These are phyloP conservation scores for Callochromis pleurospilus DNA, from an alignment of 2,113 vertebrate species.

Conservation along the genomic window DNA sequence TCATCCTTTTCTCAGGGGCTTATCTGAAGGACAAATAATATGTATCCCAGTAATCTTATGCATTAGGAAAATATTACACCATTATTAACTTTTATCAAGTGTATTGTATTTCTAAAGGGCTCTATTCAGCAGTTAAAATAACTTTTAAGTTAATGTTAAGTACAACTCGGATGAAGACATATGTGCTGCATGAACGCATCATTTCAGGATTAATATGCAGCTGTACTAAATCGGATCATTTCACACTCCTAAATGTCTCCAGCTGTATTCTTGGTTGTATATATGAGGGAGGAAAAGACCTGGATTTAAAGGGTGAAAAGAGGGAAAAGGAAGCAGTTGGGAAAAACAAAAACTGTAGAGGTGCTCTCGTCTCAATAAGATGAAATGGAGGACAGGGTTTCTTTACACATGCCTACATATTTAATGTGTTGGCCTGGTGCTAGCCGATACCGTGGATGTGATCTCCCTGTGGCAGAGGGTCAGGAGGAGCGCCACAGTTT, in stretches of 20 bases:
- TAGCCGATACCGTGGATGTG: background rate
- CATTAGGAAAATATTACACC: background rate
- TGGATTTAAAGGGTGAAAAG: constrained; percentile 8
- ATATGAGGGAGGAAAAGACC: background rate
- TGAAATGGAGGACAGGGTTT: constrained; percentile 33
- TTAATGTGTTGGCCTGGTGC: constrained; percentile 50
- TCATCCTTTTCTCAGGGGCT: constrained; percentile 43
- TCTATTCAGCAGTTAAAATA: background rate
- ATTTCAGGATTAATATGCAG: background rate
- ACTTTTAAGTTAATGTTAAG: background rate
- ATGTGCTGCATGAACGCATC: background rate
- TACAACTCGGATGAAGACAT: background rate
- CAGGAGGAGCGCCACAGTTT: background rate
- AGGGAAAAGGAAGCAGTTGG: background rate
- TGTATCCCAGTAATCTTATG: background rate
- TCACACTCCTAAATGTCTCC: background rate
- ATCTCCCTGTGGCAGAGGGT: background rate
- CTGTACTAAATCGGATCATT: background rate
- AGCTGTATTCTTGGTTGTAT: constrained; percentile 2
- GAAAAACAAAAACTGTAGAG: background rate
- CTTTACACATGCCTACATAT: constrained; percentile 62
- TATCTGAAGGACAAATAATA: background rate
- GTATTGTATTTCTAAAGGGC: background rate
- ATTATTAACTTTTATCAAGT: background rate
- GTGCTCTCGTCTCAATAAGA: constrained; percentile 19